Evolutionary conservation across 2,113 vertebrate genomes (phyloP).

Genomic region (Pleuronectes platessa): DNA sequence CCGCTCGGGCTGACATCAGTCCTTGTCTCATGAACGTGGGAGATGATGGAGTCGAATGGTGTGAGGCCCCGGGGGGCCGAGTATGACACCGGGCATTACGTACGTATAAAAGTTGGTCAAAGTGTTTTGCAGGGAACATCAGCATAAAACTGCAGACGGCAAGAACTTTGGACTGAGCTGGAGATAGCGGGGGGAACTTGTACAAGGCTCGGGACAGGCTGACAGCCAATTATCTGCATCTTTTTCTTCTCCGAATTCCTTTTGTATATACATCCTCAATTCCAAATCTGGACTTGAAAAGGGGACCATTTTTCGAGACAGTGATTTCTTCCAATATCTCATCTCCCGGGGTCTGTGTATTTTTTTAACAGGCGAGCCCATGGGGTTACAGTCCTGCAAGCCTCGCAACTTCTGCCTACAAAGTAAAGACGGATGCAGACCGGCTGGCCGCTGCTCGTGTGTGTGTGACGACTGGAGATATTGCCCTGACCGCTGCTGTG

Average conservation of each 20-base stretch:
- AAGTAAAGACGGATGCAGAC: constrained; percentile 36
- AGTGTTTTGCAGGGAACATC: constrained; percentile 30
- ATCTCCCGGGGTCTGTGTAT: constrained; percentile 35
- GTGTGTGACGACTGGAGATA: constrained; percentile 48
- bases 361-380: constrained; percentile 63
- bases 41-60: constrained; percentile 11
- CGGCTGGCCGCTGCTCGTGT: constrained; percentile 35
- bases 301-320: constrained; percentile 57
- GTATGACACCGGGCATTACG: constrained; percentile 42
- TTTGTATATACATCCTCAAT: constrained; percentile 44
- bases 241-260: constrained; percentile 48
- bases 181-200: constrained; percentile 29
- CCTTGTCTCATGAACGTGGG: constrained; percentile 18
- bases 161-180: constrained; percentile 47
- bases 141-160: constrained; percentile 17
- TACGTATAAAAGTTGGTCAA: constrained; percentile 57
- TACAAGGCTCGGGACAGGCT: constrained; percentile 47
- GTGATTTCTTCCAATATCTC: constrained; percentile 64
- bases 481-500: constrained; percentile 75
- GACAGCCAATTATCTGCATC: constrained; percentile 72
- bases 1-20: constrained; percentile 26
- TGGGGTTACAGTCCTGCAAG: constrained; percentile 72
- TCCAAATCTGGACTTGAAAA: constrained; percentile 55
- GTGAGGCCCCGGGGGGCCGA: constrained; percentile 31
- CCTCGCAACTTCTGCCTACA: constrained; percentile 56